Conservation (phyloP, 2,113 vertebrate genomes). For the Azemiops feae region DNA sequence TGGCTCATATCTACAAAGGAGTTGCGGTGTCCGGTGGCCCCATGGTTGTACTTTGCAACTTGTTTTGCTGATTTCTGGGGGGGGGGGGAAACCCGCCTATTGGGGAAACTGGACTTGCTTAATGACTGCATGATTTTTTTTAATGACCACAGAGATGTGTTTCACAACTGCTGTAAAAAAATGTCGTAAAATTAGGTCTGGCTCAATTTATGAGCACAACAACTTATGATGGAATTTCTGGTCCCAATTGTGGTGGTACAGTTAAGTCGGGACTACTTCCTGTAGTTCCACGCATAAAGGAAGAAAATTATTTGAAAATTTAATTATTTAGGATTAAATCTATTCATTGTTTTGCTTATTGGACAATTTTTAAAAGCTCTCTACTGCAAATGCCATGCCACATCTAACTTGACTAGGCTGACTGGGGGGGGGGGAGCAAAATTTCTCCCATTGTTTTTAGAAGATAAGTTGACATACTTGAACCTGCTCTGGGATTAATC, state of each 20-base stretch:
- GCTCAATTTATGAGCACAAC: background rate
- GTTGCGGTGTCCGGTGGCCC: background rate
- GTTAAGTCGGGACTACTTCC: background rate
- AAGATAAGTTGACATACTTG: background rate
- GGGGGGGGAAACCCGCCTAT: background rate
- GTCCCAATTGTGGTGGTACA: background rate
- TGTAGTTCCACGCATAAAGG: background rate
- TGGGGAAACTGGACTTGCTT: background rate
- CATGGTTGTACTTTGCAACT: background rate
- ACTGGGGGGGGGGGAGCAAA: background rate
- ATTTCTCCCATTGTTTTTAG: background rate
- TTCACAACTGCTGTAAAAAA: background rate
- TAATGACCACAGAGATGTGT: background rate
- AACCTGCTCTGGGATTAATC: background rate
- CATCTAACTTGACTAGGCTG: background rate
- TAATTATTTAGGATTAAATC: background rate
- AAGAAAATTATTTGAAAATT: background rate
- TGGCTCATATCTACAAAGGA: background rate
- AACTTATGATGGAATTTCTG: background rate
- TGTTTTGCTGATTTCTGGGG: background rate
- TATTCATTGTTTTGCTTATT: background rate
- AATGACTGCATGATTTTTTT: background rate
- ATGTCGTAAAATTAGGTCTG: background rate
- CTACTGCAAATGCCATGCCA: background rate
- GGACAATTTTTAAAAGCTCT: background rate